phyloP scores from a whole-genome alignment of 1,140 invertebrate species.

The Philotrypesis tridentata region DNA sequence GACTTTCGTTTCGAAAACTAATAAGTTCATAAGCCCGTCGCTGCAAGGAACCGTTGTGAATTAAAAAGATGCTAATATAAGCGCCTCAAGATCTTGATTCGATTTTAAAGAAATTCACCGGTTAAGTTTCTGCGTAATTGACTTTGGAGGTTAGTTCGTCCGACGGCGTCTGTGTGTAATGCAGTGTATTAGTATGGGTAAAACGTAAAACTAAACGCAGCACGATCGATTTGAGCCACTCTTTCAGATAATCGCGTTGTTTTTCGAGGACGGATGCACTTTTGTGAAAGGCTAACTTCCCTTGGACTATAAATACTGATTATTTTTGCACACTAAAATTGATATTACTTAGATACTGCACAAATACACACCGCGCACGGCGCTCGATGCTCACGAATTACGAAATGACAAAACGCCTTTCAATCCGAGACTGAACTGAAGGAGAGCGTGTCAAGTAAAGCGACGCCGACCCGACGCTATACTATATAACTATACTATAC shows the following conservation, averaged over 20 bases:
- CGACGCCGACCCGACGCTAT: too few relatives aligned
- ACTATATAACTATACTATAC: too few relatives aligned
- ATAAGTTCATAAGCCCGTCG: background rate
- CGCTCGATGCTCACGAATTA: too few relatives aligned
- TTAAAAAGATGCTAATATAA: background rate
- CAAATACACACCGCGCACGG: background rate
- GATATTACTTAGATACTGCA: background rate
- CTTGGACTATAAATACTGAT: too few relatives aligned
- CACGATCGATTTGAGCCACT: background rate
- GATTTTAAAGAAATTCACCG: too few relatives aligned
- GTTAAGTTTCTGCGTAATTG: background rate
- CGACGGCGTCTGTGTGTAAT: background rate
- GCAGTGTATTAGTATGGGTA: background rate
- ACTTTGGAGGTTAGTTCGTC: slow-evolving; percentile 13
- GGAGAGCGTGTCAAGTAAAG: too few relatives aligned
- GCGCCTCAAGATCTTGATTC: too few relatives aligned
- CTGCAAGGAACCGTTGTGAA: background rate
- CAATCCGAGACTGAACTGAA: too few relatives aligned
- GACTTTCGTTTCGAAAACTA: background rate
- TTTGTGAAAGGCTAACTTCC: background rate
- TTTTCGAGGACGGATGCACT: background rate
- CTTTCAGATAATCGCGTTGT: background rate
- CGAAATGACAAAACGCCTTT: too few relatives aligned
- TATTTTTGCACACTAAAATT: too few relatives aligned
- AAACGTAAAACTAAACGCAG: background rate